Conservation (phyloP, 2,113 vertebrate genomes). For the Anhinga anhinga region DNA sequence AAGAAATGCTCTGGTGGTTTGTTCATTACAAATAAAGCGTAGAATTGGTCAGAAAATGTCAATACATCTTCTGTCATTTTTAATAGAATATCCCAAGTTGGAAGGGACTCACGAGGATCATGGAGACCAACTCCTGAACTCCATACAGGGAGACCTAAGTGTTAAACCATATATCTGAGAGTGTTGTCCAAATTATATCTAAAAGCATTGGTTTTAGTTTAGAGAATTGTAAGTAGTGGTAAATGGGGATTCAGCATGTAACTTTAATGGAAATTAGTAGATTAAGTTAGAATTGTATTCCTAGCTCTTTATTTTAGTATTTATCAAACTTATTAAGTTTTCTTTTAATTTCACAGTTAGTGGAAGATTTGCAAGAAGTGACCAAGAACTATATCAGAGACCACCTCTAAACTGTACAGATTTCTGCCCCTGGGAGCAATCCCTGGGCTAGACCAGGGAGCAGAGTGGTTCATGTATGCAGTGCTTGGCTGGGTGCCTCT, state of each 20-base stretch:
- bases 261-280: background rate
- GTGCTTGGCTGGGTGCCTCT: background rate
- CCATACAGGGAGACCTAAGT: background rate
- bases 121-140: background rate
- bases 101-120: accelerated
- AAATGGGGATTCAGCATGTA: background rate
- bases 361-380: background rate
- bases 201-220: background rate
- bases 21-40: background rate
- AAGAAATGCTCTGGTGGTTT: background rate
- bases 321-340: background rate
- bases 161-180: background rate
- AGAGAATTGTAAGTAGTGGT: background rate
- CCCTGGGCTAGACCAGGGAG: background rate
- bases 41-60: background rate
- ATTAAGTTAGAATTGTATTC: background rate
- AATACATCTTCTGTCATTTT: background rate
- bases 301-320: background rate
- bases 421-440: background rate
- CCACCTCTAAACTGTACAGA: background rate
- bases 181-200: background rate
- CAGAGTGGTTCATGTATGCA: background rate
- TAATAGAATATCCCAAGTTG: background rate
- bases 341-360: background rate
- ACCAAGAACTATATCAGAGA: background rate